These are phyloP conservation scores for Lagenorhynchus albirostris DNA, from an alignment of 2,113 vertebrate species.

Conservation along the genomic window DNA sequence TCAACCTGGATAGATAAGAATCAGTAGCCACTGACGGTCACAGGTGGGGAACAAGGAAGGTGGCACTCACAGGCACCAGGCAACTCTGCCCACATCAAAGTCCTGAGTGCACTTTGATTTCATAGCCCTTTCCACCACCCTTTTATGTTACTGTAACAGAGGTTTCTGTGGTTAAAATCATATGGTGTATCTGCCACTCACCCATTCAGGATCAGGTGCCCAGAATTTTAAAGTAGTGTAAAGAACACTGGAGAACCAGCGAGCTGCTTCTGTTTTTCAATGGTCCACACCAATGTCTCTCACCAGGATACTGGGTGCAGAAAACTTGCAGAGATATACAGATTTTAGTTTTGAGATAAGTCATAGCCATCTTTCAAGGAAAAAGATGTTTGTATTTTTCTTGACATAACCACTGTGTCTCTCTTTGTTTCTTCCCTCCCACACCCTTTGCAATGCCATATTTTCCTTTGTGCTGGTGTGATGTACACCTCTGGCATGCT, in stretches of 20 bases:
- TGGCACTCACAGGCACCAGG: slow-evolving; percentile 9
- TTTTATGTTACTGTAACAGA: slow-evolving; percentile 55
- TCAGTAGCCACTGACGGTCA: not conserved
- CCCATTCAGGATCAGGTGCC: slow-evolving; percentile 12
- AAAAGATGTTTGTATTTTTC: not conserved
- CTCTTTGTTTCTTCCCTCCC: not conserved
- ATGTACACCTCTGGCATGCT: not conserved
- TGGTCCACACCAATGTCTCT: not conserved
- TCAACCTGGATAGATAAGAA: not conserved
- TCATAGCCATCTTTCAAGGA: slow-evolving; percentile 28
- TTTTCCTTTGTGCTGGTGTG: not conserved
- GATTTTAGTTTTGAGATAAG: not conserved
- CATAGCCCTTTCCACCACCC: slow-evolving; percentile 2
- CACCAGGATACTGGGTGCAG: not conserved
- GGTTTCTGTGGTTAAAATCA: slow-evolving; percentile 70
- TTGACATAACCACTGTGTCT: not conserved
- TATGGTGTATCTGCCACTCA: not conserved
- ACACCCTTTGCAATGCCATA: not conserved
- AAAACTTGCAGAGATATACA: not conserved
- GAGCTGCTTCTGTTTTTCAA: not conserved
- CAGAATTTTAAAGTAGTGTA: slow-evolving; percentile 13
- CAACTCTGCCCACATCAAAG: slow-evolving; percentile 67
- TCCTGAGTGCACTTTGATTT: slow-evolving; percentile 38
- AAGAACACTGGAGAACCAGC: not conserved
- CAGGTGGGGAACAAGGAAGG: not conserved